phyloP scores from a whole-genome alignment of 2,113 vertebrate species.

The Indicator indicator region DNA sequence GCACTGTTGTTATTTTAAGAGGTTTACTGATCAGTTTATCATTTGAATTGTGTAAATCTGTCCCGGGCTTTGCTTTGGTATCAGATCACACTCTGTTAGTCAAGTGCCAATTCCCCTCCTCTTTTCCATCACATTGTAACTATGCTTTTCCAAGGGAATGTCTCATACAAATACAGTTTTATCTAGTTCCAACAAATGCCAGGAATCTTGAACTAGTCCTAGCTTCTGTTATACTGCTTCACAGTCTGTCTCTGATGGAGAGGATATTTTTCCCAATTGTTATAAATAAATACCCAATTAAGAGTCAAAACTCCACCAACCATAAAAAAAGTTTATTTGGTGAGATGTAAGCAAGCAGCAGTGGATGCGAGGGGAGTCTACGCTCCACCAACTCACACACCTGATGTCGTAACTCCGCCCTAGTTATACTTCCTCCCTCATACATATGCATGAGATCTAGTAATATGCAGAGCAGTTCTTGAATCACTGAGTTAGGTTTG shows the following conservation, averaged over 20 bases:
- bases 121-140: background rate
- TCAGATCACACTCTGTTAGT: background rate
- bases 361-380: too few species aligned
- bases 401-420: too few species aligned
- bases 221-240: background rate
- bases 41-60: background rate
- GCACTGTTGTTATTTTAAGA: background rate
- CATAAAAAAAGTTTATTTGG: too few species aligned
- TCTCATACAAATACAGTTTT: background rate
- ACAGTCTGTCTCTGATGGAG: background rate
- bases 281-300: too few species aligned
- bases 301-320: too few species aligned
- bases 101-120: background rate
- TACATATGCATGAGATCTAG: too few species aligned
- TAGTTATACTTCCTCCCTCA: too few species aligned
- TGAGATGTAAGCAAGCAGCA: too few species aligned
- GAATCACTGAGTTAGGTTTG: too few species aligned
- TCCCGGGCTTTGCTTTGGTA: background rate
- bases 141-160: background rate
- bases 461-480: too few species aligned
- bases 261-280: background rate
- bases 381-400: too few species aligned
- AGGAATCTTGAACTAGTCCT: slow-evolving; percentile 7
- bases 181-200: background rate
- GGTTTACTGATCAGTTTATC: background rate